Evolutionary conservation across 2,113 vertebrate species (phyloP).

Genomic region (Origma solitaria): DNA sequence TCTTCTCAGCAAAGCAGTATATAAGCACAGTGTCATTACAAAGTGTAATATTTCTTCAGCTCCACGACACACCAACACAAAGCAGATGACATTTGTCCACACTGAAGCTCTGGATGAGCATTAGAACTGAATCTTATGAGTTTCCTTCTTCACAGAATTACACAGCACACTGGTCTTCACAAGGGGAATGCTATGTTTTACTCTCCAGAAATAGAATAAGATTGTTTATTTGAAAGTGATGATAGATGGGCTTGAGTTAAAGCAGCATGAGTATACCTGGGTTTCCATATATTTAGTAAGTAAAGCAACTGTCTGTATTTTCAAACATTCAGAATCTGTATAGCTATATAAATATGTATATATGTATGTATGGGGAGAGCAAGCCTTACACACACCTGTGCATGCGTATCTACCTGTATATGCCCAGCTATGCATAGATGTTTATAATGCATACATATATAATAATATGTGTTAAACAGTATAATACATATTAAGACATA

Average conservation of each 20-base stretch:
- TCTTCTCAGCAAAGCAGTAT: neutral
- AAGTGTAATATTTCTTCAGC: neutral
- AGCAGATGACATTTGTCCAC: neutral
- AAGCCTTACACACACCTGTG: neutral
- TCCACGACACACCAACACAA: neutral
- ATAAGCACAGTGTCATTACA: neutral
- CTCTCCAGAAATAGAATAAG: neutral
- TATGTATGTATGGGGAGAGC: neutral
- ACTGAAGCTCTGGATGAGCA: neutral
- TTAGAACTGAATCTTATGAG: neutral
- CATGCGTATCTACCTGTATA: neutral
- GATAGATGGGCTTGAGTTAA: neutral
- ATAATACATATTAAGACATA: neutral
- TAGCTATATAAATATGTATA: neutral
- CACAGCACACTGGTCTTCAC: neutral
- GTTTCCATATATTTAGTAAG: neutral
- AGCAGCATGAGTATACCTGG: neutral
- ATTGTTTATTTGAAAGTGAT: neutral
- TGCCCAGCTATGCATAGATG: neutral
- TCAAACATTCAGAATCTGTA: neutral
- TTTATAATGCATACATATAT: neutral
- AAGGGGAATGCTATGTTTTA: neutral
- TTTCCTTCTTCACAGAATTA: neutral
- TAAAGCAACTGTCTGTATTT: neutral
- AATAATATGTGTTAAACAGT: neutral